Percentiles rank a stretch among this genome's conserved stretches.
These are phyloP conservation scores for Ceramica pisi DNA, from an alignment of 2,888 invertebrate species.

Conservation along the genomic window DNA sequence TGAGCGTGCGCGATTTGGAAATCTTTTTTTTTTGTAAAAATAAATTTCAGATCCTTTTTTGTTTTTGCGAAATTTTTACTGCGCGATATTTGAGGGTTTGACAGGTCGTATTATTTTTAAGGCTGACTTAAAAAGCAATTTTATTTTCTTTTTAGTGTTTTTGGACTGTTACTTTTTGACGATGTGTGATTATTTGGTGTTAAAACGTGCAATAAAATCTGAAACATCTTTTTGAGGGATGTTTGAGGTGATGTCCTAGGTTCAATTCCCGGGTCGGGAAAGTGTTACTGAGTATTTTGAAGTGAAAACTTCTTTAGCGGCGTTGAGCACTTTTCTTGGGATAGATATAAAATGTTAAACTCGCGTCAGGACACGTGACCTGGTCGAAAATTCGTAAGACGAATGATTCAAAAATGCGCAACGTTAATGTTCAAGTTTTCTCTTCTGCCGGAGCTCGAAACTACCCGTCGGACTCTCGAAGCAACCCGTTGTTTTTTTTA, in stretches of 20 bases:
- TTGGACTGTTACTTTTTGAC: conserved; percentile 1
- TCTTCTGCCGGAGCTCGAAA: no score
- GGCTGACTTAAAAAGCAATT: conserved; percentile 11
- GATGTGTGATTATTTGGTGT: conserved; percentile 4
- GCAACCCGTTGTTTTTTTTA: no score
- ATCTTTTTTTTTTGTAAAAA: background rate
- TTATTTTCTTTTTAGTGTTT: conserved; percentile 17
- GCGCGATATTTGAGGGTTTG: conserved; percentile 29
- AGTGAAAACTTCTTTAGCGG: no score
- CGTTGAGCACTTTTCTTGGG: no score
- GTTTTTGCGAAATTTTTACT: conserved; percentile 20
- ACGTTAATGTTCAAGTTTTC: no score
- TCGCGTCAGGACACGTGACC: no score
- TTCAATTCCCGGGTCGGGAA: background rate
- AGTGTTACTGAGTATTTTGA: background rate
- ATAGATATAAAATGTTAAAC: no score
- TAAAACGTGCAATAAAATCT: conserved; percentile 14
- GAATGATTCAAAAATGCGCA: no score
- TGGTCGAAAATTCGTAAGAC: no score
- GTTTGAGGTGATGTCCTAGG: background rate
- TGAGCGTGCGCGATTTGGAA: conserved; percentile 53
- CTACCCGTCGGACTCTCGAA: no score
- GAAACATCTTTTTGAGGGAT: background rate
- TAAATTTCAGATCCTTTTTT: background rate
- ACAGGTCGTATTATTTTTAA: conserved; percentile 35